Evolutionary conservation across 1,140 invertebrate species (phyloP), one percentile per base, ranked within the genome.

Genomic region (Acromyrmex heyeri): DNA sequence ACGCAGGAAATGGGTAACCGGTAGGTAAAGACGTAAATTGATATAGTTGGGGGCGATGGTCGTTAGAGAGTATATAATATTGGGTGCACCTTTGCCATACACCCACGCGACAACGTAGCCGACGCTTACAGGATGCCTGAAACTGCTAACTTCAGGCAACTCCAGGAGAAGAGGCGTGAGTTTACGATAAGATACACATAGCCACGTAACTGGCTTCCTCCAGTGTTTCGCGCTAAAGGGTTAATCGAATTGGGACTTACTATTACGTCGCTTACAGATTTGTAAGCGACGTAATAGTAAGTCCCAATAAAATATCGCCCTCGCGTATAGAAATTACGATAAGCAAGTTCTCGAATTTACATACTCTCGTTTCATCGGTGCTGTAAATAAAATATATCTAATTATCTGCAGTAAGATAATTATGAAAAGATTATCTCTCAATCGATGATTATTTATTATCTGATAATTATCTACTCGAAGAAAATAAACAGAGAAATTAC

Each of bases 191-290:
- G 90, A 88, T 90, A 79, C 88, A 79, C 88, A 81, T 81, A 55
- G 57, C 79, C 76, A 67, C 53, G 77, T 86, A 79, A 85, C 61
- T 48, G 62, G 72, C 86, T 86, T 78, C 82, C 83, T 59, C 59
- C 55, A 64, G 50, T 34, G 38, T 88, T 86, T 87, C 73, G 53
- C 69, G 57, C 78, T 82, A 90, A 76, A 61, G 48, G 76, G 57
- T 87, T 93, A 93, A 93, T 92, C 89, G 91, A 93, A 92, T 90
- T 86, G 88, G 90, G 89, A 93, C 90, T 93, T 92, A 89, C 87
- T 78, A 61, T 85, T 59, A 24, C 38, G 73, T 86, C 27, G 72
- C 62, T n/a, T 7, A 34, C 21, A 64, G 57, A 86, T 87, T 85
- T 61, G 16, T 27, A 44, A 21, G 21, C 21, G 21, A 21, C 21